These are phyloP conservation scores for Oophaga sylvatica DNA, from an alignment of 2,797 vertebrate genomes.

Conservation along the genomic window DNA sequence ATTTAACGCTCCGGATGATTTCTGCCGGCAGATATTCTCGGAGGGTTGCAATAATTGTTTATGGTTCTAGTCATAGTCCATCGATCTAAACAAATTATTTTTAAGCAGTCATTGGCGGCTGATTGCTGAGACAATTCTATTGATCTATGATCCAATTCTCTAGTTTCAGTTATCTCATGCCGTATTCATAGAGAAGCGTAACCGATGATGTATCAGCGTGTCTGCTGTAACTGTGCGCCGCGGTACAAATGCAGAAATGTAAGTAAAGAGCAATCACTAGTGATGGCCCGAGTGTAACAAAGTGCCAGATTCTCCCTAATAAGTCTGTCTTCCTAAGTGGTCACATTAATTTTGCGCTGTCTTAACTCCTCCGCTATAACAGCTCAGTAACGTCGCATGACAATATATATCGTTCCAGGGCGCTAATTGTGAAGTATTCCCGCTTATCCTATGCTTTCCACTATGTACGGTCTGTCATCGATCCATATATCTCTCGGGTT, in stretches of 20 bases:
- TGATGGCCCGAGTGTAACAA: background rate
- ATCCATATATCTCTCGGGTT: background rate
- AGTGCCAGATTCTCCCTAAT: background rate
- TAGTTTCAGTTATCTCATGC: background rate
- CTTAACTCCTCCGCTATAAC: background rate
- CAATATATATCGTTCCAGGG: conserved; percentile 4
- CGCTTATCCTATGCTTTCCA: background rate
- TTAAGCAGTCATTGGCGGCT: conserved; percentile 17
- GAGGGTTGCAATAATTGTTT: conserved; percentile 35
- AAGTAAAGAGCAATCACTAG: conserved; percentile 6
- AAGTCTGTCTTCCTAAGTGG: conserved; percentile 15
- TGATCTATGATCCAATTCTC: conserved; percentile 30
- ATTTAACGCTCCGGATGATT: conserved; percentile 13
- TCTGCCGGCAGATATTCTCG: background rate
- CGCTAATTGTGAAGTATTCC: conserved; percentile 1
- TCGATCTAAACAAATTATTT: conserved; percentile 31
- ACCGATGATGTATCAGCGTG: background rate
- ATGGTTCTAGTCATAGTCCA: conserved; percentile 20
- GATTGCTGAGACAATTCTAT: conserved; percentile 11
- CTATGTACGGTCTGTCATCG: background rate
- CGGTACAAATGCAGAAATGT: background rate
- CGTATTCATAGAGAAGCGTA: background rate
- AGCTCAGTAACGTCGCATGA: background rate
- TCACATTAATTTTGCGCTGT: conserved; percentile 6
- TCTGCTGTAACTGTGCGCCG: background rate